A percentile compares a stretch with the other conserved stretches of the same genome.
Evolutionary conservation across 2,113 vertebrate species (phyloP).

Genomic region (Eidolon helvum): DNA sequence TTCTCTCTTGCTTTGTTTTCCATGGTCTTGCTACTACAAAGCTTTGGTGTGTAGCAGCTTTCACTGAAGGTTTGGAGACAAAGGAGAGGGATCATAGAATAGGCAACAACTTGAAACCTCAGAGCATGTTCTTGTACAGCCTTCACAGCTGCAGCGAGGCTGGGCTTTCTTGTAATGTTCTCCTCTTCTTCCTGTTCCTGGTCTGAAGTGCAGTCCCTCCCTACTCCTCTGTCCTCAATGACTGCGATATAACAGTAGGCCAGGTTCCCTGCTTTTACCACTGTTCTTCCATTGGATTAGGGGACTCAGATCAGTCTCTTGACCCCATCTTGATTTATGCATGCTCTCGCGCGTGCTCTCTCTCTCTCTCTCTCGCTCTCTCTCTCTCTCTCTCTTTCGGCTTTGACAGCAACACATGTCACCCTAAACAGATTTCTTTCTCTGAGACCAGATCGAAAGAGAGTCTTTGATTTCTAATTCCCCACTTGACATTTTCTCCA

Average conservation of each 20-base stretch:
- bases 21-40: background rate
- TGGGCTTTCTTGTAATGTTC: background rate
- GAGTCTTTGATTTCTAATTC: background rate
- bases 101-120: background rate
- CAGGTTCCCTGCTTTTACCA: background rate
- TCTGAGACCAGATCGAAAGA: background rate
- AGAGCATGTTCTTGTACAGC: background rate
- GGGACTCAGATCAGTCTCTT: background rate
- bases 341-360: too few species aligned
- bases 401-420: background rate
- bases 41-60: background rate
- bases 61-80: background rate
- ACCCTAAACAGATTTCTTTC: background rate
- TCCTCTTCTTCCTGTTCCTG: background rate
- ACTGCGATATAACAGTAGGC: background rate
- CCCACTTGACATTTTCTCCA: background rate
- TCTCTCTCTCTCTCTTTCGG: too few species aligned
- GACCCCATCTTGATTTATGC: background rate
- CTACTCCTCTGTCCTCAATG: background rate
- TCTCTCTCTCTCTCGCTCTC: too few species aligned
- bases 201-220: background rate
- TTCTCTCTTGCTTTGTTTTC: background rate
- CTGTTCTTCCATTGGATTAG: background rate
- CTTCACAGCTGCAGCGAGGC: background rate
- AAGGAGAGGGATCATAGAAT: background rate